phyloP scores from a whole-genome alignment of 2,888 invertebrate genomes.

The Dicroscelio sp. region DNA sequence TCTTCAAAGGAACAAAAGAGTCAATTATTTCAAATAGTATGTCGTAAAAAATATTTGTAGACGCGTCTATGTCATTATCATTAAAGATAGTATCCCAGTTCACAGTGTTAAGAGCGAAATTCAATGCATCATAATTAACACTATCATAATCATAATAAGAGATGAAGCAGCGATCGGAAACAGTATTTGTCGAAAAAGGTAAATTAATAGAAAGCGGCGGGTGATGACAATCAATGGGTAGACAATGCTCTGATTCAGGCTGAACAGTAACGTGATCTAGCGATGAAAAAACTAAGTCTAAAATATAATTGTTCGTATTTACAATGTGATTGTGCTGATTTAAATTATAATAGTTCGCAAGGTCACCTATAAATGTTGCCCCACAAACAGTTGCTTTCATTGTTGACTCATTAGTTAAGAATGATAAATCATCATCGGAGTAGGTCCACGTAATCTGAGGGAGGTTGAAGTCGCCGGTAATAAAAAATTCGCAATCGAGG shows the following conservation, averaged over 20 bases:
- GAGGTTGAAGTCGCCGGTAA: neutral
- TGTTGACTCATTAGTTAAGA: neutral
- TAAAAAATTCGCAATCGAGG: neutral
- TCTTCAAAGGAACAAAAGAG: neutral
- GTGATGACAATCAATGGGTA: neutral
- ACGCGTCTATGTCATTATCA: neutral
- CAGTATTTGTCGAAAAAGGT: neutral
- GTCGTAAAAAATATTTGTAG: neutral
- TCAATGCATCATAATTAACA: neutral
- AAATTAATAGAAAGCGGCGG: constrained; percentile 12
- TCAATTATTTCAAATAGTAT: neutral
- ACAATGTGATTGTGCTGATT: neutral
- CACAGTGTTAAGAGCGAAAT: neutral
- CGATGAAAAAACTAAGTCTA: neutral
- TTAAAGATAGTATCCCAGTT: neutral
- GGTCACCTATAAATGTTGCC: neutral
- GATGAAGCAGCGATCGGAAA: neutral
- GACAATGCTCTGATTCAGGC: neutral
- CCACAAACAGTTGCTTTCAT: neutral
- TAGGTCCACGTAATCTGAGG: neutral
- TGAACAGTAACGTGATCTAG: neutral
- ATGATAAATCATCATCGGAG: neutral
- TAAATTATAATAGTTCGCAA: neutral
- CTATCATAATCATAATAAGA: neutral
- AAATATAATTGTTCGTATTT: neutral